Percentiles rank a stretch among this genome's conserved stretches.
These are phyloP conservation scores for Microchrysa polita DNA, from an alignment of 2,888 invertebrate species.

Conservation along the genomic window DNA sequence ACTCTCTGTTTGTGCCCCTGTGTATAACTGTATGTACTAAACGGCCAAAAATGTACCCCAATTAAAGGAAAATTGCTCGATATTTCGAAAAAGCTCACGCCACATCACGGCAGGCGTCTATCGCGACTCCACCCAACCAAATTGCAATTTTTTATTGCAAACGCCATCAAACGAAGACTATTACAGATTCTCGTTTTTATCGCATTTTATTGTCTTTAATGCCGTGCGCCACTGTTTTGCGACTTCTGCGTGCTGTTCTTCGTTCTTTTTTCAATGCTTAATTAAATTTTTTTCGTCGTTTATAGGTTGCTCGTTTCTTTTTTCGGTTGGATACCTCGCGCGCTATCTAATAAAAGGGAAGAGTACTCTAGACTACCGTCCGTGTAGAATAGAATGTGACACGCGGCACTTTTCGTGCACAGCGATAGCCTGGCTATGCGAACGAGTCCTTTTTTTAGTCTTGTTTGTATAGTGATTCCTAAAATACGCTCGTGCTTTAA, in stretches of 20 bases:
- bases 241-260: constrained; percentile 35
- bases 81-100: constrained; percentile 10
- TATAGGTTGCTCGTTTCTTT: constrained; percentile 30
- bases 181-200: constrained; percentile 39
- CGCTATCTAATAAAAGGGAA: too few species aligned
- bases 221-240: background rate
- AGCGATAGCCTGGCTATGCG: too few species aligned
- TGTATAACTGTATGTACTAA: too few species aligned
- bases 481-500: background rate
- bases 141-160: constrained; percentile 30
- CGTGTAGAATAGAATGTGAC: background rate
- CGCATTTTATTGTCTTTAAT: constrained; percentile 20
- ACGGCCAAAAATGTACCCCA: background rate
- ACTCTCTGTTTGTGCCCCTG: too few species aligned
- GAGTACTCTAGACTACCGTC: background rate
- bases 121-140: too few species aligned
- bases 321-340: background rate
- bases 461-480: background rate
- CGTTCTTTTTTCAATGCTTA: constrained; percentile 27
- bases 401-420: background rate
- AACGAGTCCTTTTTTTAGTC: background rate
- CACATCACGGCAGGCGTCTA: too few species aligned
- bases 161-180: constrained; percentile 17
- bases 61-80: background rate
- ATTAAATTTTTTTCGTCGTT: constrained; percentile 38